Evolutionary conservation across 2,888 invertebrate genomes (phyloP).

Genomic region (Dryococelus australis): DNA sequence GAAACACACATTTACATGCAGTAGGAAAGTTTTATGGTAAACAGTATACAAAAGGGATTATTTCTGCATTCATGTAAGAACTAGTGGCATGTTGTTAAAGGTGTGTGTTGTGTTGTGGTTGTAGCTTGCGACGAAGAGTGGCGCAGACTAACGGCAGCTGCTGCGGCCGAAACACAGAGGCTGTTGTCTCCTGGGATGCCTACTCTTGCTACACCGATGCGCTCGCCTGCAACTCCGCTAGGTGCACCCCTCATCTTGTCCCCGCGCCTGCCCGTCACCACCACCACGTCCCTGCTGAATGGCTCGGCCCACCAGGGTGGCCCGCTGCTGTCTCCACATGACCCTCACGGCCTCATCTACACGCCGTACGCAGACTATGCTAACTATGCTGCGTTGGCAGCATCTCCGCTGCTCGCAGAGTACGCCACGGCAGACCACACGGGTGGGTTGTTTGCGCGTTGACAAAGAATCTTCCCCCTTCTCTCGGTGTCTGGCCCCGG

Average conservation of each 20-base stretch:
- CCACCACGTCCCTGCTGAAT: conserved; percentile 70
- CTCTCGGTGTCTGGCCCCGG: conserved; percentile 12
- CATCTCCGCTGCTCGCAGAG: conserved; percentile 82
- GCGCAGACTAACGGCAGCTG: conserved; percentile 82
- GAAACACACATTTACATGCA: no score
- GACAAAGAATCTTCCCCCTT: conserved; percentile 65
- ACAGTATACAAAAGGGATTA: no score
- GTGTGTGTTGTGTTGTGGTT: not conserved
- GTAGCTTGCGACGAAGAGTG: conserved; percentile 85
- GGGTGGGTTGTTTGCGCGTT: conserved; percentile 93
- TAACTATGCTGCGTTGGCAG: conserved; percentile 85
- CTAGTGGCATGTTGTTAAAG: not conserved
- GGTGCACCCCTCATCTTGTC: conserved; percentile 94
- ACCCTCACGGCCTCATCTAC: conserved; percentile 87
- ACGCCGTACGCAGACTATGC: conserved; percentile 86
- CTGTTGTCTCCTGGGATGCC: conserved; percentile 69
- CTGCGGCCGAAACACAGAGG: conserved; percentile 80
- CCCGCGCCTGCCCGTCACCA: conserved; percentile 85
- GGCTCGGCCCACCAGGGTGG: conserved; percentile 60
- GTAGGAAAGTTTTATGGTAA: no score
- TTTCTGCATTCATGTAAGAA: no score
- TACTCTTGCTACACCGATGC: conserved; percentile 70
- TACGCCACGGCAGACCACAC: conserved; percentile 90
- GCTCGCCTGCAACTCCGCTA: conserved; percentile 76
- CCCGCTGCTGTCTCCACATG: conserved; percentile 69